Conservation (phyloP, 2,797 vertebrate species). For the Zalophus californianus region DNA sequence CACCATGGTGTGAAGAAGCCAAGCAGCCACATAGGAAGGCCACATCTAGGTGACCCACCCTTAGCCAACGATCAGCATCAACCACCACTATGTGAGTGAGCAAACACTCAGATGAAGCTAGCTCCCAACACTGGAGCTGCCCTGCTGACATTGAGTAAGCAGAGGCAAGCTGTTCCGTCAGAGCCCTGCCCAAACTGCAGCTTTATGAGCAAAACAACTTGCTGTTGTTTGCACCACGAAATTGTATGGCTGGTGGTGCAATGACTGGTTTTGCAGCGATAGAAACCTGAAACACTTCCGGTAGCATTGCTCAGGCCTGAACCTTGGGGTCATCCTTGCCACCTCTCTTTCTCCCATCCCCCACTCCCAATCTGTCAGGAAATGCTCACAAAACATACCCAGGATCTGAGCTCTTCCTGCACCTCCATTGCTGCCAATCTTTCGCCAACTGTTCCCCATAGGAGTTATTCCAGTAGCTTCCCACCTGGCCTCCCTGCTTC, state of each 20-base stretch:
- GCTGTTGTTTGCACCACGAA: not conserved
- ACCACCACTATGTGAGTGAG: accelerated
- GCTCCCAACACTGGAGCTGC: not conserved
- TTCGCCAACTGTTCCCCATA: not conserved
- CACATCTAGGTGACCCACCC: not conserved
- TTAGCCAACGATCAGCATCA: not conserved
- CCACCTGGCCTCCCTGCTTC: not conserved
- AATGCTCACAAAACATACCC: not conserved
- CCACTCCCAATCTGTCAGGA: not conserved
- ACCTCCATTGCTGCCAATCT: not conserved
- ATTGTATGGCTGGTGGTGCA: not conserved
- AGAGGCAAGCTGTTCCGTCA: not conserved
- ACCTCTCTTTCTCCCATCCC: not conserved
- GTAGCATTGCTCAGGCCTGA: not conserved
- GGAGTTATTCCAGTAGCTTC: not conserved
- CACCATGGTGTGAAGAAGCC: not conserved
- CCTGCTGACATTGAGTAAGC: not conserved
- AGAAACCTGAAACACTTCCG: not conserved
- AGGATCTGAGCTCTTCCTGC: not conserved
- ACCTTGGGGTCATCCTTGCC: not conserved
- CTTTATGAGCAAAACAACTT: not conserved
- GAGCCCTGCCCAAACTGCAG: not conserved
- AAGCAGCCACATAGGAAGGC: not conserved
- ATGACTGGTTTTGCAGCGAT: not conserved
- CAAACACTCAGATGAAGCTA: too few relatives aligned